Conservation (phyloP, 2,888 invertebrate genomes). For the Lamellibrachia columna region DNA sequence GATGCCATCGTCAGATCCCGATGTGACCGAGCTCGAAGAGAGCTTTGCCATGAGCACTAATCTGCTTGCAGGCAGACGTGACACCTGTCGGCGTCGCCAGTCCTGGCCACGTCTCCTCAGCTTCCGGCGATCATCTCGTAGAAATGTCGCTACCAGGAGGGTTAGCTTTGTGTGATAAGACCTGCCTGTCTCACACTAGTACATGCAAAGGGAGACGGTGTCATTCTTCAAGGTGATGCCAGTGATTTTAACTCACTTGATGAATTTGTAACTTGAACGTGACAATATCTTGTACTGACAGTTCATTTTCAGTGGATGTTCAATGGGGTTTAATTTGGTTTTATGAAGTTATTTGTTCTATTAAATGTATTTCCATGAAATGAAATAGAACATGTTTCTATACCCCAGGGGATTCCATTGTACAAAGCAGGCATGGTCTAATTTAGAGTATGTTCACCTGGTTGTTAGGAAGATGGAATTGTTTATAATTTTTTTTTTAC, state of each 20-base stretch:
- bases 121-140: neutral
- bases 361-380: neutral
- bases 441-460: neutral
- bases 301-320: neutral
- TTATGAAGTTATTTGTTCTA: neutral
- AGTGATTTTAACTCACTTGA: neutral
- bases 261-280: neutral
- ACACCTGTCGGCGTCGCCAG: neutral
- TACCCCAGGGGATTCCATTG: neutral
- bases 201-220: neutral
- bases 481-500: neutral
- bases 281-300: neutral
- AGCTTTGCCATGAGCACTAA: neutral
- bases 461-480: neutral
- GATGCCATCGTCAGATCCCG: neutral
- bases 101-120: neutral
- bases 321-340: neutral
- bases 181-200: neutral
- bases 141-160: conserved; percentile 1
- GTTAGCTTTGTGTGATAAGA: neutral
- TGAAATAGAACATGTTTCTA: neutral
- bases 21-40: neutral
- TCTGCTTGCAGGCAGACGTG: neutral
- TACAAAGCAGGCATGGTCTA: neutral
- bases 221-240: neutral